These are phyloP conservation scores for Calyptomena viridis DNA, from an alignment of 2,113 vertebrate species.

Conservation along the genomic window DNA sequence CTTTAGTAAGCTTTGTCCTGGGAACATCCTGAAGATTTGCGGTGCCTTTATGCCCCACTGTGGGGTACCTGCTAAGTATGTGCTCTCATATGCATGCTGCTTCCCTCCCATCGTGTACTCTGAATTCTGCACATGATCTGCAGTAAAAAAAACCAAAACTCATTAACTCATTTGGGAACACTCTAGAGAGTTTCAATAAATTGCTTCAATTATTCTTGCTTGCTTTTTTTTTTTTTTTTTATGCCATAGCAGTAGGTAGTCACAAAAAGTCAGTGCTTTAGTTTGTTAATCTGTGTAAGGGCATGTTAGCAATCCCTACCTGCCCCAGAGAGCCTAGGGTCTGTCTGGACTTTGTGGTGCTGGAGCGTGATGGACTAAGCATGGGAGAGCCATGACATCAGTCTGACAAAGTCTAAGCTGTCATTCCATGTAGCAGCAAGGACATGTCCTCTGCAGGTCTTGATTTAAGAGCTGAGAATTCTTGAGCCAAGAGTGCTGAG, in stretches of 20 bases:
- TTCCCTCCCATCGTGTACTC: background rate
- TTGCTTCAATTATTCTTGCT: background rate
- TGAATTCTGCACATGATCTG: background rate
- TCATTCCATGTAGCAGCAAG: background rate
- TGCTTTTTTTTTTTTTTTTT: background rate
- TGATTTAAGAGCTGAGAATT: background rate
- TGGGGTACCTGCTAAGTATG: background rate
- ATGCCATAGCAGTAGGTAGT: background rate
- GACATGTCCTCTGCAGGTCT: background rate
- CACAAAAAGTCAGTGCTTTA: background rate
- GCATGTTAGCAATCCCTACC: background rate
- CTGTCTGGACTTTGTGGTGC: background rate
- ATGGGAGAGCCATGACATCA: rapidly evolving
- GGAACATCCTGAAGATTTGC: background rate
- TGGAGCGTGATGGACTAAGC: background rate
- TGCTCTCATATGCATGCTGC: background rate
- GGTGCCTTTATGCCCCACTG: background rate
- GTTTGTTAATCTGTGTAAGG: background rate
- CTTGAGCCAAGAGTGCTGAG: too few relatives aligned
- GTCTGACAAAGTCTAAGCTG: background rate
- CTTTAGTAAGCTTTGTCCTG: background rate
- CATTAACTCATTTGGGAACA: background rate
- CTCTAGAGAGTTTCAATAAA: background rate
- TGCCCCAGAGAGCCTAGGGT: background rate
- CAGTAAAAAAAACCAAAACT: rapidly evolving